These are phyloP conservation scores for Drosophila infuscata DNA, from an alignment of 2,888 invertebrate species.

Conservation along the genomic window DNA sequence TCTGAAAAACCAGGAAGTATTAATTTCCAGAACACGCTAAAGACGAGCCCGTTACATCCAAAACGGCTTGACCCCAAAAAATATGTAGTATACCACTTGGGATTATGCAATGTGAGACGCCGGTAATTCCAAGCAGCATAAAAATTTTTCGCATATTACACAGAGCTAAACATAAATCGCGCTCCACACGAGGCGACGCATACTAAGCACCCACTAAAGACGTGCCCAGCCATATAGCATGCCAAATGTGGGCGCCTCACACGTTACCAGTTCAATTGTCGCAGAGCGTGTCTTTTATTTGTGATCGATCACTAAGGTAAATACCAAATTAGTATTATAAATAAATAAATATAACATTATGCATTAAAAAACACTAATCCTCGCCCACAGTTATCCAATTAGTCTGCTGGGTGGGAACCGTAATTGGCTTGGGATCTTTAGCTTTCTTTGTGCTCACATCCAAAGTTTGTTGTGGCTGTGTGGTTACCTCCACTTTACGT, in stretches of 20 bases:
- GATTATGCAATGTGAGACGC: constrained; percentile 41
- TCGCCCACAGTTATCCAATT: constrained; percentile 69
- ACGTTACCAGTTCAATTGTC: constrained; percentile 25
- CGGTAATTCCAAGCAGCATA: constrained; percentile 51
- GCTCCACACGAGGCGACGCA: constrained; percentile 36
- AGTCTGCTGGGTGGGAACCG: constrained; percentile 42
- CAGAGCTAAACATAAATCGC: constrained; percentile 55
- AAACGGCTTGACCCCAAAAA: not conserved
- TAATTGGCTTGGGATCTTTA: not conserved
- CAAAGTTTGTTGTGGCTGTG: constrained; percentile 2
- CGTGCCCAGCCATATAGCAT: constrained; percentile 52
- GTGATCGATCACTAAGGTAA: constrained; percentile 12
- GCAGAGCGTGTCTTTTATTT: constrained; percentile 35
- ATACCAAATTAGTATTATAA: constrained; percentile 29
- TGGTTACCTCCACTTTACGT: constrained; percentile 41
- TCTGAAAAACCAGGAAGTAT: constrained; percentile 1
- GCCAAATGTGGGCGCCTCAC: constrained; percentile 9
- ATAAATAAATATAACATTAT: constrained; percentile 30
- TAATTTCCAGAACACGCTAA: not conserved
- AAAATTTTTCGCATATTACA: constrained; percentile 73
- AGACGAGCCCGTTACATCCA: not conserved
- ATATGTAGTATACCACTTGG: constrained; percentile 1
- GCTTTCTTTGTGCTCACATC: constrained; percentile 27
- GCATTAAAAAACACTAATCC: constrained; percentile 20
- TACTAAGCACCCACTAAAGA: constrained; percentile 53